Percentiles rank a stretch among this genome's conserved stretches.
These are phyloP conservation scores for Bubo scandiacus DNA, from an alignment of 2,113 vertebrate genomes.

Conservation along the genomic window DNA sequence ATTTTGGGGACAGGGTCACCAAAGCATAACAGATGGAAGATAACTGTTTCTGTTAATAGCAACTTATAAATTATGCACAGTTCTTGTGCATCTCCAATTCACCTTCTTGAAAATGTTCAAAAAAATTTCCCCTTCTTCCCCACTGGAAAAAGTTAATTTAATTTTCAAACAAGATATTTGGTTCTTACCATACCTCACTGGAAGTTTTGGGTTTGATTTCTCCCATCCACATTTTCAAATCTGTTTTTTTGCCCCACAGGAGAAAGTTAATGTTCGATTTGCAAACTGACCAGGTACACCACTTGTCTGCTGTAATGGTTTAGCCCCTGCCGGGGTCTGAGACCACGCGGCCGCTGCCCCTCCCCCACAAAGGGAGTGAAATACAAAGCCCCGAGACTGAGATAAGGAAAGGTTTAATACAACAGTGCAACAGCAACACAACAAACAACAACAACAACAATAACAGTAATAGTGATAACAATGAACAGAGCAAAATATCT, in stretches of 20 bases:
- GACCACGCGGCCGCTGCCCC: no score
- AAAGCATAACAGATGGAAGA: not conserved
- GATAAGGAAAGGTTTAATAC: no score
- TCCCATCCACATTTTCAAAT: not conserved
- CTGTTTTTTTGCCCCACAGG: not conserved
- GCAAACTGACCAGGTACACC: not conserved
- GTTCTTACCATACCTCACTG: not conserved
- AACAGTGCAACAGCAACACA: no score
- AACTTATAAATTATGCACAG: not conserved
- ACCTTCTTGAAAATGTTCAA: not conserved
- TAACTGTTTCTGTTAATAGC: not conserved
- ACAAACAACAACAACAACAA: no score
- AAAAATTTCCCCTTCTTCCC: not conserved
- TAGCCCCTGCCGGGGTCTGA: no score
- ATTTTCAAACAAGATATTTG: not conserved
- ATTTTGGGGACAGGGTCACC: not conserved
- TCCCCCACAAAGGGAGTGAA: no score
- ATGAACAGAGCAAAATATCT: no score
- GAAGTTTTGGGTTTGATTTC: not conserved
- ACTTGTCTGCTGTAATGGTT: not conserved
- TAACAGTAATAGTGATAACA: no score
- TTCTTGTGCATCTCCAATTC: not conserved
- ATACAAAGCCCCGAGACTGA: no score
- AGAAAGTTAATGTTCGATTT: not conserved
- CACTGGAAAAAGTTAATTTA: not conserved